Conservation (phyloP, 2,113 vertebrate genomes). For the Passer domesticus region DNA sequence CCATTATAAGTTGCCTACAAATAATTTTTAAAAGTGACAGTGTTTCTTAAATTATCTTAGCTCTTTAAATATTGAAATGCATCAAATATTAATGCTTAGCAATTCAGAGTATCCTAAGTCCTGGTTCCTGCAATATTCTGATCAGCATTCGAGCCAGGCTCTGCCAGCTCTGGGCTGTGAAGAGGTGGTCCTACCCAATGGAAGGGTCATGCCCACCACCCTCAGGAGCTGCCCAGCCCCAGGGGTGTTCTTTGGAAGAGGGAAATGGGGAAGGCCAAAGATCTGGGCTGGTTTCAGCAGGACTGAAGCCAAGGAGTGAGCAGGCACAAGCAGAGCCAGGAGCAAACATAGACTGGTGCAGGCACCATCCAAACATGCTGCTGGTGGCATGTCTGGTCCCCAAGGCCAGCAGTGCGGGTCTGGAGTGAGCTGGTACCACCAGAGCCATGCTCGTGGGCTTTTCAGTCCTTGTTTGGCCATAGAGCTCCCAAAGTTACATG, state of each 20-base stretch:
- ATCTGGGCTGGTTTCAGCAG: neutral
- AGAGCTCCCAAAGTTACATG: neutral
- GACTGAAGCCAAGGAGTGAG: neutral
- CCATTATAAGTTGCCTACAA: slow-evolving; percentile 47
- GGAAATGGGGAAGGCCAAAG: neutral
- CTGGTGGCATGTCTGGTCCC: neutral
- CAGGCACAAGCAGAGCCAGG: neutral
- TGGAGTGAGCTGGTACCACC: neutral
- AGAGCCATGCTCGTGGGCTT: fast-evolving
- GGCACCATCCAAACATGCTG: neutral
- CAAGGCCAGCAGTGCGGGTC: neutral
- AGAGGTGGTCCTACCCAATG: neutral
- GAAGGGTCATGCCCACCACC: neutral
- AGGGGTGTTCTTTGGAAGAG: neutral
- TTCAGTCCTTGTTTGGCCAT: neutral
- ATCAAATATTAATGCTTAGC: slow-evolving; percentile 58
- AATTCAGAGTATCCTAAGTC: neutral
- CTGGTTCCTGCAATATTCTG: neutral
- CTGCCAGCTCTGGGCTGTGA: neutral
- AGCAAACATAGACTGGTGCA: neutral
- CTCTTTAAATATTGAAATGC: slow-evolving; percentile 66
- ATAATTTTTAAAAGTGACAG: slow-evolving; percentile 42
- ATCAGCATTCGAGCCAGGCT: neutral
- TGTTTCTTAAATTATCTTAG: slow-evolving; percentile 61
- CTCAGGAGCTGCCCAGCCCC: fast-evolving